These are phyloP conservation scores for Pitta sordida DNA, from an alignment of 2,113 vertebrate genomes.

Conservation along the genomic window DNA sequence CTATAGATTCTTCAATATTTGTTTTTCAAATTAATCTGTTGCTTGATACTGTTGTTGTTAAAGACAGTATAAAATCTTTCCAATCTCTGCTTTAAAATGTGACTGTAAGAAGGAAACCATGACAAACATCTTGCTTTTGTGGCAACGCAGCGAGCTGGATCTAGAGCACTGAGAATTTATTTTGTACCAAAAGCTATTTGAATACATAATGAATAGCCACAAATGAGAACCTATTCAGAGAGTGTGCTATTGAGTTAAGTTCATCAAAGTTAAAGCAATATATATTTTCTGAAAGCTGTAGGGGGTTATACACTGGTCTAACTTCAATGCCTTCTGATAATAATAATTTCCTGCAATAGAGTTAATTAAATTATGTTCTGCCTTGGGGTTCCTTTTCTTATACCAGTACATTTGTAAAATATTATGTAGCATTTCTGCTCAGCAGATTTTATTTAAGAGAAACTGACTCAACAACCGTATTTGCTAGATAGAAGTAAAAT, in stretches of 20 bases:
- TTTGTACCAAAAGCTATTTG: constrained; percentile 26
- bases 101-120: not conserved
- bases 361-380: constrained; percentile 47
- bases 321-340: constrained; percentile 43
- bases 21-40: not conserved
- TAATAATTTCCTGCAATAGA: constrained; percentile 41
- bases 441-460: not conserved
- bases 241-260: constrained; percentile 29
- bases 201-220: constrained; percentile 17
- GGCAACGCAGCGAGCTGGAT: not conserved
- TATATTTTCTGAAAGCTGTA: constrained; percentile 49
- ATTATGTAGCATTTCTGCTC: not conserved
- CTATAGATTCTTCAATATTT: not conserved
- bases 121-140: constrained; percentile 18
- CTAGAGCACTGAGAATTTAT: constrained; percentile 22
- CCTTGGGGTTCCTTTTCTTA: constrained; percentile 8
- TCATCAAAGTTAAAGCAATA: constrained; percentile 46
- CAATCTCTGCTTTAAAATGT: not conserved
- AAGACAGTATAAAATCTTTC: not conserved
- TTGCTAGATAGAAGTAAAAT: not conserved
- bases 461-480: not conserved
- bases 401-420: not conserved
- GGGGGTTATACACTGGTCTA: constrained; percentile 40
- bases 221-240: constrained; percentile 45
- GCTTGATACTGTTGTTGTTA: not conserved